These are phyloP conservation scores for Arnoldichthys spilopterus DNA, from an alignment of 2,797 vertebrate genomes.

Conservation along the genomic window DNA sequence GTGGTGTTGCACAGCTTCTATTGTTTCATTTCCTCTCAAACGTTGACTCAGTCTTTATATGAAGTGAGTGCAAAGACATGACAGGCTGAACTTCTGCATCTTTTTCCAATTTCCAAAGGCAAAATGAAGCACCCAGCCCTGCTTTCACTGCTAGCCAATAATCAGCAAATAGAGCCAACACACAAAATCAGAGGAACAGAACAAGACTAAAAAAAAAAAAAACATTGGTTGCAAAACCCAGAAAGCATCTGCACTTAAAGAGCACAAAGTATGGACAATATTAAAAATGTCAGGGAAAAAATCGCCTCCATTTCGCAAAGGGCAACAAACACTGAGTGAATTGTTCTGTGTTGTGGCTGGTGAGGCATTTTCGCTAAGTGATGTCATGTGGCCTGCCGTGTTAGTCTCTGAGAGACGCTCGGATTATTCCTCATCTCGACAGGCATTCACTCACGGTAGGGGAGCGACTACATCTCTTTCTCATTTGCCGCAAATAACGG, in stretches of 20 bases:
- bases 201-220: conserved; percentile 28
- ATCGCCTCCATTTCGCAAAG: conserved; percentile 69
- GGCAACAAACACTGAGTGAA: conserved; percentile 69
- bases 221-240: conserved; percentile 62
- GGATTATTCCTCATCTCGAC: conserved; percentile 72
- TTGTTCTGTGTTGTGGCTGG: conserved; percentile 72
- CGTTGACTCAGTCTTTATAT: conserved; percentile 6
- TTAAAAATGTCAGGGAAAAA: conserved; percentile 68
- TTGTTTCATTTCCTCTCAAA: conserved; percentile 1
- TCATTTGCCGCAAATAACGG: conserved; percentile 73
- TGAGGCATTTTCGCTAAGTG: conserved; percentile 79
- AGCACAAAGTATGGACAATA: conserved; percentile 65
- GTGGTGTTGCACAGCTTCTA: background rate
- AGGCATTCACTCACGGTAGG: conserved; percentile 65
- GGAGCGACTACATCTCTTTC: conserved; percentile 72
- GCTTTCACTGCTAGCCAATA: conserved; percentile 17
- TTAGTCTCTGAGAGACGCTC: conserved; percentile 70
- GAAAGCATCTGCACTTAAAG: conserved; percentile 55
- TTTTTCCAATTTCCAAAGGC: conserved; percentile 26
- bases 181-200: conserved; percentile 32
- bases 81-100: background rate
- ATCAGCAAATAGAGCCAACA: conserved; percentile 35
- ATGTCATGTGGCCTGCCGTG: conserved; percentile 76
- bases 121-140: conserved; percentile 1
- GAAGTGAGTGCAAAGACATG: background rate